Base-by-base conservation (phyloP, 2,888 invertebrate species). In the Mythimna albipuncta region DNA sequence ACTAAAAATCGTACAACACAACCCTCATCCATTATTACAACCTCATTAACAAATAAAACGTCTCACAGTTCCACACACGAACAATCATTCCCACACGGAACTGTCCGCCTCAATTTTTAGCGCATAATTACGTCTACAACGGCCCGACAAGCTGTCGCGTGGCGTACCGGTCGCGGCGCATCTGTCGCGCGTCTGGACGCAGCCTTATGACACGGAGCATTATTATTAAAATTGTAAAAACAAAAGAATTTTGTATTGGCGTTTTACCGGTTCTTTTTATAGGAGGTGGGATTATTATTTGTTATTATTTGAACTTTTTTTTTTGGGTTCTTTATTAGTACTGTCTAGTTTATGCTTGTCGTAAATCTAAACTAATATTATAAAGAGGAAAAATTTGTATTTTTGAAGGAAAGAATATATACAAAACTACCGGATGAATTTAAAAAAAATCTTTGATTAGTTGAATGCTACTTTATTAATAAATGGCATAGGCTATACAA, bases 101-200 rank as follows among this genome's bases (percentile, higher is more conserved):
- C 74, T 84, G 76, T 78, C 85, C 89, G 89, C 90, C 91, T 92
- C 91, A 87, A 92, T 91, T 93, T 92, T 92, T 91, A 92, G 90
- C 89, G 85, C 75, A 89, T 92, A 93, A 93, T 94, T 93, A 92
- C 85, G 68, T 83, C 83, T 78, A 83, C 91, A 96, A 96, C 96
- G 95, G 94, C 85, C 85, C 71, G 81, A 77, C 94, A 92, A 93
- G 93, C 95, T 96, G 96, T 94, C 94, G 72, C 69, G 90, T 91
- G 90, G 89, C 90, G 93, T 93, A 94, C 93, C 91, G 93, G 91
- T 84, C 91, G 90, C 79, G 75, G 82, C 82, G 89, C 95, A 95
- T 94, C 95, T 95, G 95, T 92, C 90, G 88, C 85, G 72, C 69
- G 86, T 83, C 87, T 92, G 91, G 82, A 87, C 89, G 82, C 76